Evolutionary conservation across 2,113 vertebrate genomes (phyloP).

Genomic region (Oreochromis tanganicae): DNA sequence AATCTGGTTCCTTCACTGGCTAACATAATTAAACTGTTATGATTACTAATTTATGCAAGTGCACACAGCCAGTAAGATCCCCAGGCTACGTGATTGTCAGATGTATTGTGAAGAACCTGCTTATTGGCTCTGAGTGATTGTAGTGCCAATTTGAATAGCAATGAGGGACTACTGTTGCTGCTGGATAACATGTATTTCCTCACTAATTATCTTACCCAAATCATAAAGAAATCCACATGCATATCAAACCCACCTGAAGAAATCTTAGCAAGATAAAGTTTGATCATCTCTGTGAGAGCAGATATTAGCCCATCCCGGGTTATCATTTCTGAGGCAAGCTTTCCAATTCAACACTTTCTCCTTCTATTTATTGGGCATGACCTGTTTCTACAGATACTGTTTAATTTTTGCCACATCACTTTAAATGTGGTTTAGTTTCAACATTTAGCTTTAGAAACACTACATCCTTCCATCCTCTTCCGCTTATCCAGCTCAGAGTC

Average conservation of each 20-base stretch:
- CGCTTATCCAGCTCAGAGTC: background rate
- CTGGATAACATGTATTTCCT: background rate
- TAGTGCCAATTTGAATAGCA: background rate
- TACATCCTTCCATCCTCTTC: background rate
- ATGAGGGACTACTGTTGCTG: background rate
- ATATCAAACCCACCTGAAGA: background rate
- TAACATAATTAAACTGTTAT: slow-evolving; percentile 8
- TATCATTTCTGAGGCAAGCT: background rate
- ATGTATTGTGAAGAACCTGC: background rate
- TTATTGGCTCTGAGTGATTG: background rate
- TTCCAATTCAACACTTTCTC: background rate
- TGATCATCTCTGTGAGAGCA: background rate
- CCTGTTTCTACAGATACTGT: background rate
- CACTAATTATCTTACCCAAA: background rate
- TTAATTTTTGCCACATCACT: background rate
- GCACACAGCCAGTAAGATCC: background rate
- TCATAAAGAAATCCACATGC: background rate
- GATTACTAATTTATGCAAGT: slow-evolving; percentile 16
- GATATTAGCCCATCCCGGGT: background rate
- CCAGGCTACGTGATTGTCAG: background rate
- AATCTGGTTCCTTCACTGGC: background rate
- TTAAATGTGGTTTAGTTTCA: background rate
- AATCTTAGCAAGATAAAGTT: background rate
- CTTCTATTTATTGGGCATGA: background rate
- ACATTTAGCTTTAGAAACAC: background rate